Evolutionary conservation across 2,888 invertebrate genomes (phyloP), one percentile per base, ranked within the genome.

Genomic region (Acleris holmiana): DNA sequence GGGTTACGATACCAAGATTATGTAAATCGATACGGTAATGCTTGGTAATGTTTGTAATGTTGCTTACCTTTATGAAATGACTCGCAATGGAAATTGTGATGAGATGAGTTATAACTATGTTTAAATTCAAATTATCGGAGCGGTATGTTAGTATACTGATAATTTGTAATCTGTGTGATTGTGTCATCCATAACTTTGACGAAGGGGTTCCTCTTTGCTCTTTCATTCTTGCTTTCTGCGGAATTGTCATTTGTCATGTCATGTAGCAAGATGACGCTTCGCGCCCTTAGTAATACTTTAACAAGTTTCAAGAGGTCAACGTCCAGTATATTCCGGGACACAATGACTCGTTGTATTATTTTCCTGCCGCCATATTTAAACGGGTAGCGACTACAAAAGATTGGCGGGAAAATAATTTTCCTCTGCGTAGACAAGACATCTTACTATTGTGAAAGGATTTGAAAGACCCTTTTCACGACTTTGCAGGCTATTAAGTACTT

Each of bases 371-470:
- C 76, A 82, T 82, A 76, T 84, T 82, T 78, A 80, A 83, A 77
- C 76, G 76, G 70, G 25, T 17, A 44, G 55, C 59, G 77, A 73
- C 82, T 80, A 88, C 85, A 89, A 90, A 85, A 82, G 84, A 76
- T 72, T 70, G 76, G 74, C 78, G 83, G 79, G 76, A 83, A 89
- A 91, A 90, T 88, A 82, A 88, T 89, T 90, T 90, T 88, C 85
- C 79, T 80, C 78, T 74, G 72, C 71, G 67, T 74, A 80, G 80
- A 75, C 80, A 80, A 82, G 84, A 81, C 84, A 83, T 82, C 80
- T 83, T 79, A 85, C 89, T 83, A 88, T 92, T 92, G 88, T 90
- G 80, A 80, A 84, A 82, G 85, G 87, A 87, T 88, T 88, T 86
- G 76, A 83, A 85, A 84, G 78, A 74, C 75, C 77, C 82, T 81